Conservation (phyloP, 2,113 vertebrate species). For the Gymnarchus niloticus region DNA sequence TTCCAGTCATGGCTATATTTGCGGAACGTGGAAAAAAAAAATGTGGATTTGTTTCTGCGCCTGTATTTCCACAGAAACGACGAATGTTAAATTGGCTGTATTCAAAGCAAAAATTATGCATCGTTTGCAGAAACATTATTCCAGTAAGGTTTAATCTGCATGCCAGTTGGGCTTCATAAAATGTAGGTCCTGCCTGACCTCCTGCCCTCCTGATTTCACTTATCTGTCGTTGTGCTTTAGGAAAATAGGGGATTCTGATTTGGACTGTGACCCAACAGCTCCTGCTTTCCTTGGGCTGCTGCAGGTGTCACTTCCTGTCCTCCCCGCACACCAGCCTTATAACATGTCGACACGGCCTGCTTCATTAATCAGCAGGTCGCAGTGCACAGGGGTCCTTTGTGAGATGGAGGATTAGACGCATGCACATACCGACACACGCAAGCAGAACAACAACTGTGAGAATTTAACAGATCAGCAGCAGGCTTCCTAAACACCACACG, state of each 20-base stretch:
- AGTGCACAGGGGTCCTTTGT: conserved; percentile 11
- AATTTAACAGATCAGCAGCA: conserved; percentile 9
- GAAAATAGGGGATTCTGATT: background rate
- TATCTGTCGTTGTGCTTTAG: conserved; percentile 6
- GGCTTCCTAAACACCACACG: background rate
- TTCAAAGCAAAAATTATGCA: background rate
- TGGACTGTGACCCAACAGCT: background rate
- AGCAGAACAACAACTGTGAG: background rate
- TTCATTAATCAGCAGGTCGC: background rate
- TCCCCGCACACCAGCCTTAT: background rate
- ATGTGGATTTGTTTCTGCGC: background rate
- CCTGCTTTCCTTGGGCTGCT: conserved; percentile 16
- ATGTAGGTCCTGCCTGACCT: background rate
- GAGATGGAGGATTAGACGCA: background rate
- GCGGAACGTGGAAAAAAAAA: background rate
- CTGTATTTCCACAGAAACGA: background rate
- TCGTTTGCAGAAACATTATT: background rate
- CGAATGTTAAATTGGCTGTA: background rate
- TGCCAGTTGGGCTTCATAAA: background rate
- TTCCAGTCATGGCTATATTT: background rate
- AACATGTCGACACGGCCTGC: background rate
- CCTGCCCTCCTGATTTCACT: background rate
- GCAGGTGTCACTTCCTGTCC: conserved; percentile 36
- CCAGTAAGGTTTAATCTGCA: background rate
- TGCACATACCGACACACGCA: background rate